Evolutionary conservation across 1,140 invertebrate species (phyloP).

Genomic region (Achroia grisella): DNA sequence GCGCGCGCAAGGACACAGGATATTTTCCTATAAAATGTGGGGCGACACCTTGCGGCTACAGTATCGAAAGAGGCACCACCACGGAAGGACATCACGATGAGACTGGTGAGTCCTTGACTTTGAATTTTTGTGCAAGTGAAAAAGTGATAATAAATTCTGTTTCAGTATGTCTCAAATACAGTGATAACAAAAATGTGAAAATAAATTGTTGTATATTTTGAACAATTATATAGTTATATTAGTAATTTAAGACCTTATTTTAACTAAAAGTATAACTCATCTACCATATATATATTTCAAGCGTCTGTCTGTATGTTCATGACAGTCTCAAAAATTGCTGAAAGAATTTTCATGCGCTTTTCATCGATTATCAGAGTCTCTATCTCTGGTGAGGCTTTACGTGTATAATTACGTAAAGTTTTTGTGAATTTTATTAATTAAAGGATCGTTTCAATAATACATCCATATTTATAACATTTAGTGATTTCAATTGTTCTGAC

Average conservation of each 20-base stretch:
- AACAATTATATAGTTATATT: no score
- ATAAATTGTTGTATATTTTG: no score
- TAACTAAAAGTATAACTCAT: background rate
- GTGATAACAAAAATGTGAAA: constrained; percentile 18
- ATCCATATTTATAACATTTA: no score
- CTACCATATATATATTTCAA: no score
- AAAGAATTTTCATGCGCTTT: no score
- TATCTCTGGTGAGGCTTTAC: no score
- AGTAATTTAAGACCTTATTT: no score
- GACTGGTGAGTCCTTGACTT: constrained; percentile 65
- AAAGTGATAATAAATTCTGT: background rate
- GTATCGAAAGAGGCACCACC: constrained; percentile 43
- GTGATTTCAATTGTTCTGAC: background rate
- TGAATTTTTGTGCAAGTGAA: constrained; percentile 27
- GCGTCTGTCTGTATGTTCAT: no score
- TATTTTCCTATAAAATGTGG: constrained; percentile 60
- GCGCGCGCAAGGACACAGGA: constrained; percentile 49
- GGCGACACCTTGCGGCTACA: constrained; percentile 51
- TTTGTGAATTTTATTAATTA: no score
- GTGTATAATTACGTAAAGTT: no score
- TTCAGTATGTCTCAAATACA: background rate
- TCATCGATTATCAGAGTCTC: no score
- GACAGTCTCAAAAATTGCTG: no score
- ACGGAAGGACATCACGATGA: constrained; percentile 64
- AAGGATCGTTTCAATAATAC: background rate